phyloP scores from a whole-genome alignment of 2,797 vertebrate species.

The Chelonia mydas region DNA sequence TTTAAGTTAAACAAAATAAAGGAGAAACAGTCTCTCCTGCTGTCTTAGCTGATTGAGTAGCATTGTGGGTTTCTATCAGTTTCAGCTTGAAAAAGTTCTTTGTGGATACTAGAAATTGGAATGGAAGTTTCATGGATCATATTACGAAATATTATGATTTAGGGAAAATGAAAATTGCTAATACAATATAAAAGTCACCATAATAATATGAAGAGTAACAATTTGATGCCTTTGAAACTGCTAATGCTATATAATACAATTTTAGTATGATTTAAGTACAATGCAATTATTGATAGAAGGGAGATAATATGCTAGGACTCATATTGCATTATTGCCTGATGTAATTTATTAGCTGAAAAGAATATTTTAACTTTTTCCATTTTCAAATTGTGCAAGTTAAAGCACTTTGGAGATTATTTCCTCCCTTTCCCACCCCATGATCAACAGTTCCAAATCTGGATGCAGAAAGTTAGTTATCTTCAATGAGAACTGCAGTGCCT shows the following conservation, averaged over 20 bases:
- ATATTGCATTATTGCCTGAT: slow-evolving; percentile 12
- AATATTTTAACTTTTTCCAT: neutral
- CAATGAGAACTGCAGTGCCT: neutral
- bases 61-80: neutral
- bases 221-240: slow-evolving; percentile 14
- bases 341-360: slow-evolving; percentile 13
- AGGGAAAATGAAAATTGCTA: neutral
- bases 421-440: neutral
- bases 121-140: neutral
- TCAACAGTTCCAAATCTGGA: neutral
- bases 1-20: neutral
- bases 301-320: neutral
- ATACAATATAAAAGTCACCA: neutral
- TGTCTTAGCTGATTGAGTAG: neutral
- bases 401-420: neutral
- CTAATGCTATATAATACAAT: neutral
- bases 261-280: slow-evolving; percentile 8
- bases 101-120: neutral
- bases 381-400: neutral
- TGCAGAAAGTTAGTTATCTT: neutral
- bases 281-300: neutral
- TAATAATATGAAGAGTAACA: slow-evolving; percentile 6
- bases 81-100: slow-evolving; percentile 1
- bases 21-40: neutral
- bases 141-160: slow-evolving; percentile 9